These are phyloP conservation scores for Ciconia nigra DNA, from an alignment of 2,797 vertebrate species.

Conservation along the genomic window DNA sequence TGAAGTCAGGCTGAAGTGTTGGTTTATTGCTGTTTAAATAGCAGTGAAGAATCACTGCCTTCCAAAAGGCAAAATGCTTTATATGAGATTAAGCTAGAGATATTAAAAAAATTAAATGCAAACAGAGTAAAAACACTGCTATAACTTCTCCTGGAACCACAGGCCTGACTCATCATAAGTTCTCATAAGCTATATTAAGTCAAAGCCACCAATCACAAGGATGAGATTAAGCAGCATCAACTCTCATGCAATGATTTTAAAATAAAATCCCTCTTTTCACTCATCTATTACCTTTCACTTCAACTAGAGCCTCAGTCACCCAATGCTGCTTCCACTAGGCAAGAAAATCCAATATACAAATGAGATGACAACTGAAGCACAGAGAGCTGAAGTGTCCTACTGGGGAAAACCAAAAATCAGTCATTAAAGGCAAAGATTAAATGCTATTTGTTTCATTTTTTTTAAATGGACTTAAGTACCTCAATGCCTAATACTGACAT, in stretches of 20 bases:
- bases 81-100: background rate
- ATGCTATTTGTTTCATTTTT: background rate
- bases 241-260: background rate
- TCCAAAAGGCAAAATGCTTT: background rate
- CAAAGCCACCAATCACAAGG: background rate
- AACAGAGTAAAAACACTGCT: background rate
- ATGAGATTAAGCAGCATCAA: background rate
- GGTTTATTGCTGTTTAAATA: background rate
- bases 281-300: conserved; percentile 4
- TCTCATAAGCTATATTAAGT: background rate
- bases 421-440: background rate
- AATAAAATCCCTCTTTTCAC: background rate
- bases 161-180: background rate
- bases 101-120: background rate
- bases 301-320: background rate
- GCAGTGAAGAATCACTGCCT: background rate
- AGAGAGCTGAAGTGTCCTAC: background rate
- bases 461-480: background rate
- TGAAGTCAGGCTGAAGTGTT: background rate
- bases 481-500: background rate
- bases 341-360: background rate
- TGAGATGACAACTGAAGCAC: background rate
- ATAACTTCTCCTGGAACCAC: background rate
- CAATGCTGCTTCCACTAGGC: background rate
- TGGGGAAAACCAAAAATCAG: background rate